Percentiles rank a stretch among this genome's conserved stretches.
Evolutionary conservation across 2,113 vertebrate species (phyloP).

Genomic region (Jacana jacana): DNA sequence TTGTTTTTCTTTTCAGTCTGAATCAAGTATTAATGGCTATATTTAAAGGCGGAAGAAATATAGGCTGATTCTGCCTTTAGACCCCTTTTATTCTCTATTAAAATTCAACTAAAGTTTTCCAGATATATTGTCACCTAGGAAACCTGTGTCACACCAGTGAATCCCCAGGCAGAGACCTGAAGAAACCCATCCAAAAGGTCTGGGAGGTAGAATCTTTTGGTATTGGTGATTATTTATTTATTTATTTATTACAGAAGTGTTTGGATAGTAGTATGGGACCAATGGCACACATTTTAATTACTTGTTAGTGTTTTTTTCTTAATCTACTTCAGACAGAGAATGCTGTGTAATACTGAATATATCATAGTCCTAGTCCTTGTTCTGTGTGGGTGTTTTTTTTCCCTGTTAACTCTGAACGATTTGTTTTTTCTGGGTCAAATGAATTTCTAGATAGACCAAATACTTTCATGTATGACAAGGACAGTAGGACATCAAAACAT

Average conservation of each 20-base stretch:
- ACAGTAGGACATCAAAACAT: constrained; percentile 71
- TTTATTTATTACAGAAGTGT: not conserved
- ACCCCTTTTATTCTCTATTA: not conserved
- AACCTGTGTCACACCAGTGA: not conserved
- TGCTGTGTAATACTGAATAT: constrained; percentile 1
- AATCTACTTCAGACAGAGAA: constrained; percentile 52
- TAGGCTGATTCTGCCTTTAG: not conserved
- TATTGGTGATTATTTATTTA: not conserved
- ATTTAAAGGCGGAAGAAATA: not conserved
- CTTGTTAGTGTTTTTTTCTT: constrained; percentile 29
- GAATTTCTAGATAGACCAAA: constrained; percentile 67
- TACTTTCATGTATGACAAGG: constrained; percentile 73
- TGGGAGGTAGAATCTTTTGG: not conserved
- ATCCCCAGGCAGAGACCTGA: not conserved
- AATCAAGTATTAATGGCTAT: not conserved
- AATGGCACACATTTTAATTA: not conserved
- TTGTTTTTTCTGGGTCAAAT: constrained; percentile 74
- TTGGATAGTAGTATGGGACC: not conserved
- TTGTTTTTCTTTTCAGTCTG: not conserved
- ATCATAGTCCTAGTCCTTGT: not conserved
- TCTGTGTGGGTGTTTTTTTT: constrained; percentile 23
- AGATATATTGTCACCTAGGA: not conserved
- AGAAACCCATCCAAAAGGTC: not conserved
- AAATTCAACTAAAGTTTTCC: not conserved
- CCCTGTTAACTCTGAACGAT: constrained; percentile 49